Percentiles rank a stretch among this genome's conserved stretches.
phyloP scores from a whole-genome alignment of 2,113 vertebrate genomes.

The Sarotherodon lohbergeri region DNA sequence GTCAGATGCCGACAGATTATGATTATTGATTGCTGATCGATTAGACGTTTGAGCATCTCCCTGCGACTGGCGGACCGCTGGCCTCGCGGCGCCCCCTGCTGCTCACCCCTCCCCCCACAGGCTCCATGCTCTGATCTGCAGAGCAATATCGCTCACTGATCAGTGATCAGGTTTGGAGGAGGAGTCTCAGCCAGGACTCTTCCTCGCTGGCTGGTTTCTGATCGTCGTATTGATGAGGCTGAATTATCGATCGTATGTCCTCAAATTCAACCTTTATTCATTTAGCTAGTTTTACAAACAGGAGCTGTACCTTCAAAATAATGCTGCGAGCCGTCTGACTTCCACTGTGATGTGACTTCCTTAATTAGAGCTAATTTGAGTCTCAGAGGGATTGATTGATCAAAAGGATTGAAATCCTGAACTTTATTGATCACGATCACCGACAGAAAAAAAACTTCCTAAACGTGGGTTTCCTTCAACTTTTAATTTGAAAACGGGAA shows the following conservation, averaged over 20 bases:
- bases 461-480: not conserved
- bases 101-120: not conserved
- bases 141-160: not conserved
- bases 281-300: not conserved
- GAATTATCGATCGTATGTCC: not conserved
- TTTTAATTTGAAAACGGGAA: not conserved
- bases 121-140: not conserved
- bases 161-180: not conserved
- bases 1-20: not conserved
- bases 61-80: not conserved
- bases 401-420: not conserved
- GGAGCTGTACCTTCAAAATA: not conserved
- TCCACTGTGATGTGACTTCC: not conserved
- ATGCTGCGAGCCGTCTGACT: not conserved
- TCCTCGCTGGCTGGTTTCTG: not conserved
- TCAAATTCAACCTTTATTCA: not conserved
- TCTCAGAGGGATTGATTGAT: not conserved
- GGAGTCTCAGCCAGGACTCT: constrained; percentile 21
- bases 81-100: not conserved
- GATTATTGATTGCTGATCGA: not conserved
- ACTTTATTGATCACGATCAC: not conserved
- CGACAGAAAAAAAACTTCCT: not conserved
- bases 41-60: not conserved
- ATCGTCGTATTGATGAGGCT: not conserved
- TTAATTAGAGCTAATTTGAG: not conserved